These are phyloP conservation scores for Lonchura striata DNA, from an alignment of 2,113 vertebrate genomes.

Conservation along the genomic window DNA sequence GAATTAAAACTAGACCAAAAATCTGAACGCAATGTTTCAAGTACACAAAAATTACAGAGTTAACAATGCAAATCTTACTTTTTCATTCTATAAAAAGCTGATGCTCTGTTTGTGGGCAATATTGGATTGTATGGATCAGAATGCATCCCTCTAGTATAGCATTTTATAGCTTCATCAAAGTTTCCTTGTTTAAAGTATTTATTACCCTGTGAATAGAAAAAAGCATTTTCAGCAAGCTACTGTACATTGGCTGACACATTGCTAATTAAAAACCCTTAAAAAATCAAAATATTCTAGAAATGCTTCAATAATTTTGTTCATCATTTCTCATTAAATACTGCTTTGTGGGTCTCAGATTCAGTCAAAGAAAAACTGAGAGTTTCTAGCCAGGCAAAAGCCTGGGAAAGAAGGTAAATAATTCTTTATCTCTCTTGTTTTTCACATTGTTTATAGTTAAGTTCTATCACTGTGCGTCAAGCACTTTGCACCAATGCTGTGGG, in stretches of 20 bases:
- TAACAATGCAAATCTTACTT: conserved; percentile 78
- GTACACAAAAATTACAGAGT: neutral
- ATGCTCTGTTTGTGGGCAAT: conserved; percentile 91
- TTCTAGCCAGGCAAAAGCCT: too few relatives aligned
- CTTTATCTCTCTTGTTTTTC: too few relatives aligned
- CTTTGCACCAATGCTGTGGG: too few relatives aligned
- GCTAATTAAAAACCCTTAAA: neutral
- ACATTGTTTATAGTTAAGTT: too few relatives aligned
- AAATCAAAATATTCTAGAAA: neutral
- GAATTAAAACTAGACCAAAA: neutral
- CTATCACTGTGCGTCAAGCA: too few relatives aligned
- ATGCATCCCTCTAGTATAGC: conserved; percentile 91
- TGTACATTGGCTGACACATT: neutral
- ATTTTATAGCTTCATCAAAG: conserved; percentile 89
- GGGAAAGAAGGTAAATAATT: too few relatives aligned
- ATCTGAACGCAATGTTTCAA: neutral
- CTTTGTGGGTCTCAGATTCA: too few relatives aligned
- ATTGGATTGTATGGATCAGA: conserved; percentile 89
- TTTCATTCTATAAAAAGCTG: conserved; percentile 87
- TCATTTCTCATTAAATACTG: neutral
- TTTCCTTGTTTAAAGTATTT: conserved; percentile 87
- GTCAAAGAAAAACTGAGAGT: too few relatives aligned
- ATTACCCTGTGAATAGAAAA: conserved; percentile 81
- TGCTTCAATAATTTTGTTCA: neutral
- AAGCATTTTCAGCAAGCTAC: neutral